Evolutionary conservation across 2,888 invertebrate species (phyloP), one percentile per base, ranked within the genome.

Genomic region (Coremacera marginata): DNA sequence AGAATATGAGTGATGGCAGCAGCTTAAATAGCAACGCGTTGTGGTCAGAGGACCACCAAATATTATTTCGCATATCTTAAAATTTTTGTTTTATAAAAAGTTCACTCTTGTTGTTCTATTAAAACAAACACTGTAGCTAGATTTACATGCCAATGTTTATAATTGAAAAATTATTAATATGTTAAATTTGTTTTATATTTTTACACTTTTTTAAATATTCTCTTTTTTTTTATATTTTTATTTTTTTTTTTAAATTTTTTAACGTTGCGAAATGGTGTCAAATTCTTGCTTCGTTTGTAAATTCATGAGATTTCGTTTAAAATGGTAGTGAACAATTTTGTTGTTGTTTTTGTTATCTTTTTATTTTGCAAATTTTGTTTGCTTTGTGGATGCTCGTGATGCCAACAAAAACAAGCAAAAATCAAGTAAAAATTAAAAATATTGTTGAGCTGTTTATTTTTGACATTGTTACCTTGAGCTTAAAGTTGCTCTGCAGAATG

Each of bases 401-500:
- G 31, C 63, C 31, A 63, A 31, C 25, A 31, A 31, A 31, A 63
- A 16, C 19, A 19, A n/a, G 1, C 19, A 63, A 31, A 63, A n/a
- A 70, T 34, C n/a, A 27, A 37, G 5, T 5, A 31, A 31, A 31
- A 31, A 31, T 4, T 5, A 3, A 31, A 27, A 67, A 7, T 44
- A 37, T 37, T 55, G n/a, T 70, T 31, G 34, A 71, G 44, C 55
- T 27, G 11, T 60, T 71, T 60, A 25, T 27, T 70, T 52, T 37
- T 65, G 62, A 27, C 22, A 78, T 80, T 79, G 67, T 80, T 79
- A 81, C 86, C 86, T 86, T 86, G 85, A 76, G 78, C 75, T 79
- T 78, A 19, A 62, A 67, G 77, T 63, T 65, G 57, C 49, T 73
- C 73, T 49, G 27, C 51, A 22, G 19, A 68, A 27, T 22, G 19